Percentiles rank a stretch among this genome's conserved stretches.
Evolutionary conservation across 2,113 vertebrate genomes (phyloP).

Genomic region (Australoheros scitulus): DNA sequence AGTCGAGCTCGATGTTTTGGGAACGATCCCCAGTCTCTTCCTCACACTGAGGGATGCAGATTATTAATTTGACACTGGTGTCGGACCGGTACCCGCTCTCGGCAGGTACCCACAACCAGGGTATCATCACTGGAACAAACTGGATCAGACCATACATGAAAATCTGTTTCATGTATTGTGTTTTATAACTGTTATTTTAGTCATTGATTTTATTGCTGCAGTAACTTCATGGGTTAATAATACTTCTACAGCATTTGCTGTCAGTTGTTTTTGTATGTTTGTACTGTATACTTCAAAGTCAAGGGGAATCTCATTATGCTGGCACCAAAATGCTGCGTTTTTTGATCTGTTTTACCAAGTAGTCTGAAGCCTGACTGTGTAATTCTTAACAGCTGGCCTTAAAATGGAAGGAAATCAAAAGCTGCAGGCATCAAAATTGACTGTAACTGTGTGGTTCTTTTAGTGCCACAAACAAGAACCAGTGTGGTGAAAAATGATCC

Average conservation of each 20-base stretch:
- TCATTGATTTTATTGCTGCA: background rate
- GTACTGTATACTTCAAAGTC: background rate
- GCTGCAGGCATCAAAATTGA: background rate
- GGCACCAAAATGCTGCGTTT: background rate
- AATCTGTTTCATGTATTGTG: background rate
- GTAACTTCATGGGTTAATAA: background rate
- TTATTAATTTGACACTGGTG: no score
- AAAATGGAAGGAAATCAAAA: slow-evolving; percentile 10
- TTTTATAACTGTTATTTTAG: background rate
- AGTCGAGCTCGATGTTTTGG: no score
- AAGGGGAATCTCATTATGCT: slow-evolving; percentile 4
- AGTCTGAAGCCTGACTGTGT: background rate
- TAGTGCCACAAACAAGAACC: slow-evolving; percentile 6
- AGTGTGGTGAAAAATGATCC: background rate
- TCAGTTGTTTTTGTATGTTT: background rate
- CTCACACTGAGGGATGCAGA: no score
- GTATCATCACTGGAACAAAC: no score
- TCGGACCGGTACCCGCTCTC: no score
- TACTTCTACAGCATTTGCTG: background rate
- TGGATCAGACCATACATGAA: background rate
- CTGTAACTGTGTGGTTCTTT: background rate
- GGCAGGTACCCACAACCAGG: no score
- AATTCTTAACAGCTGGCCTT: background rate
- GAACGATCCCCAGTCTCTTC: no score
- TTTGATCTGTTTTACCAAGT: slow-evolving; percentile 12